Percentiles rank a stretch among this genome's conserved stretches.
Conservation (phyloP, 2,797 vertebrate genomes). For the Tachyglossus aculeatus region DNA sequence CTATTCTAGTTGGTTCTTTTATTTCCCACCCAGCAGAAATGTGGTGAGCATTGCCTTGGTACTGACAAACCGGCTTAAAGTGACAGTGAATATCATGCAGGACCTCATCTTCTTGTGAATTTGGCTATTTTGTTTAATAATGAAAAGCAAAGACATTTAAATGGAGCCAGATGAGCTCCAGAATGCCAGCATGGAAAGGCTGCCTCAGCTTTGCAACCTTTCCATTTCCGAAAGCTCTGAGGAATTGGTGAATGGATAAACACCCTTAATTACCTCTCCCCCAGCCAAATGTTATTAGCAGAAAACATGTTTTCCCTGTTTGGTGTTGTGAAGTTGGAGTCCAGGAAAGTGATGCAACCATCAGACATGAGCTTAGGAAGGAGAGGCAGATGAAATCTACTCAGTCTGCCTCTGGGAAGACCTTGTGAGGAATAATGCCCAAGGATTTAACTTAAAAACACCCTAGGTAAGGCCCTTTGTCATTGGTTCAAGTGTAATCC, state of each 20-base stretch:
- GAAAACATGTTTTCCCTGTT: not conserved
- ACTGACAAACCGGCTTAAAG: no score
- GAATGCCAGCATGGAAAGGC: constrained; percentile 30
- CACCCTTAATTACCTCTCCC: constrained; percentile 12
- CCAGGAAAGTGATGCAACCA: not conserved
- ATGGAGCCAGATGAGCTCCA: constrained; percentile 30
- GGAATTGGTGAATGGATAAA: not conserved
- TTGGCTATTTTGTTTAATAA: constrained; percentile 33
- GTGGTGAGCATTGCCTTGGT: no score
- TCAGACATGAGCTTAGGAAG: not conserved
- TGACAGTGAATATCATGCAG: no score
- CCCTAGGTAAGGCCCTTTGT: no score
- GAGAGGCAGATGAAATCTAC: no score
- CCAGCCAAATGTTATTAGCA: not conserved
- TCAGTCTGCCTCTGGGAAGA: no score
- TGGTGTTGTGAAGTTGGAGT: not conserved
- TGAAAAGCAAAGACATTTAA: constrained; percentile 45
- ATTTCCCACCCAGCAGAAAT: no score
- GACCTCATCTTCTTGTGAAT: no score
- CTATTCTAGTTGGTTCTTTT: no score
- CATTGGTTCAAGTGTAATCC: no score
- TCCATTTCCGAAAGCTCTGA: not conserved
- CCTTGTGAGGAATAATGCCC: no score
- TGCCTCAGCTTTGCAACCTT: constrained; percentile 18
- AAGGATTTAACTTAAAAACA: no score